These are phyloP conservation scores for Anguilla marmorata DNA, from an alignment of 2,797 vertebrate genomes.

Conservation along the genomic window DNA sequence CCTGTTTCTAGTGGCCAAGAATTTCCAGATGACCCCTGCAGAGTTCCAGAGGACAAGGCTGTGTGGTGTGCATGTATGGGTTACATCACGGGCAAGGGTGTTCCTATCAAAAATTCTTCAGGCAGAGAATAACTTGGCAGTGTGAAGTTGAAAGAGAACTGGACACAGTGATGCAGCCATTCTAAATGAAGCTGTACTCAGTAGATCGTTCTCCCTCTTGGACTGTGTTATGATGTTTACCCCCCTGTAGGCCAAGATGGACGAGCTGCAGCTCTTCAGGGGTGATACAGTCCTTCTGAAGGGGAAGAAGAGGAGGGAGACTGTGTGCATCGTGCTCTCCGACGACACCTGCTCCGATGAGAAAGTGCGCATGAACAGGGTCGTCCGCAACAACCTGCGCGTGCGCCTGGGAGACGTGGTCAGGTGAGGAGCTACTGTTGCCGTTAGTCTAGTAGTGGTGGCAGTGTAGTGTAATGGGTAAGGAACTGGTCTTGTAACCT, in stretches of 20 bases:
- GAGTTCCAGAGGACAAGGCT: not conserved
- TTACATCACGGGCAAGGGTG: not conserved
- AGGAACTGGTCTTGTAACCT: too few species aligned
- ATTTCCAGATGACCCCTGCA: not conserved
- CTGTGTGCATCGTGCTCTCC: constrained; percentile 95
- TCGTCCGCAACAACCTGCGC: constrained; percentile 96
- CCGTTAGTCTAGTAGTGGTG: not conserved
- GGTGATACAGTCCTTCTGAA: constrained; percentile 98
- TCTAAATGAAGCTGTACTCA: not conserved
- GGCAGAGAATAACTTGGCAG: not conserved
- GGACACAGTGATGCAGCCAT: not conserved
- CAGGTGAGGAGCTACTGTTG: constrained; percentile 74
- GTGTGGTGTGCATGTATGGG: not conserved
- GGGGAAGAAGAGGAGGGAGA: constrained; percentile 97
- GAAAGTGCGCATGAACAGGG: constrained; percentile 99
- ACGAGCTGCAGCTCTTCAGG: constrained; percentile 96
- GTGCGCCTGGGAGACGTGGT: constrained; percentile 96
- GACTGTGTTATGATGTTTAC: not conserved
- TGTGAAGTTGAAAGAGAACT: not conserved
- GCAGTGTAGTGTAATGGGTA: too few species aligned
- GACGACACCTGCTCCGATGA: constrained; percentile 98
- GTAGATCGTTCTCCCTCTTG: not conserved
- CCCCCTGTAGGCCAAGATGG: constrained; percentile 88
- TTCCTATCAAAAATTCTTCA: not conserved
- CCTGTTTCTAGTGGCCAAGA: not conserved